Evolutionary conservation across 1,140 invertebrate species (phyloP), one percentile per base, ranked within the genome.

Genomic region (Lysiphlebus fabarum): DNA sequence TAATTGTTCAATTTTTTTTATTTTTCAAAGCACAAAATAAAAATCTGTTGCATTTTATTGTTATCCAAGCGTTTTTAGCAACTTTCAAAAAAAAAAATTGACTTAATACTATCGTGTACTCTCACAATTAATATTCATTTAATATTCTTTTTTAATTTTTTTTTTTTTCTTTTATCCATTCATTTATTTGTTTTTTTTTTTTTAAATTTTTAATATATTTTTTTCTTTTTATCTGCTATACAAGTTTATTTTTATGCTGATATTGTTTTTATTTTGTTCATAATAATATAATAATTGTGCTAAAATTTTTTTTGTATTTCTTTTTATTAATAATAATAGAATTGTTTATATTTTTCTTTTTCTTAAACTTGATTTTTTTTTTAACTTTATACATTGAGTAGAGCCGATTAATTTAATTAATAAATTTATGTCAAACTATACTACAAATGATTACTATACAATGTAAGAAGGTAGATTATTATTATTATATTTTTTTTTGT

Each of bases 371-470:
- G 7, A 26, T n/a, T 26, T 8, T 49, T 26, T 26, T 49, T 57
- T 49, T 58, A 49, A 56, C 64, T 73, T 72, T 73, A 75, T 72
- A 69, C 69, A 73, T 63, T 73, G 68, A 71, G 68, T 72, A 71
- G 68, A 70, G 68, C 70, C 70, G 68, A 73, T 72, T 72, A 69
- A 62, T 69, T 73, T 65, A 73, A 61, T 67, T 73, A 62, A 67
- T 75, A 75, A 71, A 70, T 71, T 66, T 71, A 69, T 75, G 69
- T 72, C 67, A 70, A 70, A 71, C 70, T 73, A 75, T 70, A 59
- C 70, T 74, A 72, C 47, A 73, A 72, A 75, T 74, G 71, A 72
- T 74, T 74, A 72, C 72, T 75, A 72, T 74, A 74, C 70, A 74
- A 70, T 75, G 73, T 74, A 72, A 74, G 67, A 74, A 72, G 67